These are phyloP conservation scores for Pterostichus niger DNA, from an alignment of 2,888 invertebrate species.

Conservation along the genomic window DNA sequence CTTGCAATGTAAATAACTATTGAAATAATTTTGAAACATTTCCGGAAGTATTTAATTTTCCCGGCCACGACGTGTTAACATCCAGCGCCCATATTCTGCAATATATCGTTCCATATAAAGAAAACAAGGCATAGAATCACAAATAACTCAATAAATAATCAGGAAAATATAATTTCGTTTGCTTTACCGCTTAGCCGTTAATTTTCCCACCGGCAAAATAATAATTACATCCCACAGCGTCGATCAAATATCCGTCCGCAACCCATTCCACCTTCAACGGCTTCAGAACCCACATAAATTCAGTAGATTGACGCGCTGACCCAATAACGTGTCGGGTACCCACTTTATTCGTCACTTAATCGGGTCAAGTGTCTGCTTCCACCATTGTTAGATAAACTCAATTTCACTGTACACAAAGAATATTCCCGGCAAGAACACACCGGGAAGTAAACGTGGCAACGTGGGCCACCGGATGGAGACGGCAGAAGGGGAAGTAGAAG, in stretches of 20 bases:
- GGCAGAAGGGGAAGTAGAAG: not conserved
- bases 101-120: too few species aligned
- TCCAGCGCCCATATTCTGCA: too few species aligned
- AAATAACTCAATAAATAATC: too few species aligned
- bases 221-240: constrained; percentile 44
- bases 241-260: constrained; percentile 46
- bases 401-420: constrained; percentile 39
- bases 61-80: too few species aligned
- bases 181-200: constrained; percentile 25
- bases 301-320: constrained; percentile 42
- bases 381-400: constrained; percentile 37
- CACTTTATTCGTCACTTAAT: constrained; percentile 46
- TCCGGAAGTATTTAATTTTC: too few species aligned
- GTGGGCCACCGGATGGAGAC: not conserved
- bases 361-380: constrained; percentile 36
- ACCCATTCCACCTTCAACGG: constrained; percentile 11
- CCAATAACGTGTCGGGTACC: constrained; percentile 38
- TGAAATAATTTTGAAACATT: too few species aligned
- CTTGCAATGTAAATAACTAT: too few species aligned
- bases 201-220: constrained; percentile 34
- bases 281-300: constrained; percentile 37
- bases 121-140: not conserved
- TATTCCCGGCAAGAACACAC: constrained; percentile 24
- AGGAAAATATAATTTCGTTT: constrained; percentile 7
- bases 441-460: constrained; percentile 6